A percentile compares a stretch with the other conserved stretches of the same genome.
These are phyloP conservation scores for Physocephala rufipes DNA, from an alignment of 2,888 invertebrate genomes.

Conservation along the genomic window DNA sequence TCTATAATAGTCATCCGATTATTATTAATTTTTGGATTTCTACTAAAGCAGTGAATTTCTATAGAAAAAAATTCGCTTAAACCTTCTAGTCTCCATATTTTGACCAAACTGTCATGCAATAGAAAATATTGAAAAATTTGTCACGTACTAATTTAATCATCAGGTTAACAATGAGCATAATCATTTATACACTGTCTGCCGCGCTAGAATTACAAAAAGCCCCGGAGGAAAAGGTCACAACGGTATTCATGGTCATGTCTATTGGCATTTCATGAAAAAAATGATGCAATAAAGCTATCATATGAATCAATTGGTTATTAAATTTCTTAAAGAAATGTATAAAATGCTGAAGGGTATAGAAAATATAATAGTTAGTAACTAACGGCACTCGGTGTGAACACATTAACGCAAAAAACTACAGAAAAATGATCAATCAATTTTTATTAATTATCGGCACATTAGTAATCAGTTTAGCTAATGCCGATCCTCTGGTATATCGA, in stretches of 20 bases:
- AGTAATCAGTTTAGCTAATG: not conserved
- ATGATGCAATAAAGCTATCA: not conserved
- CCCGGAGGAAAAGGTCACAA: constrained; percentile 8
- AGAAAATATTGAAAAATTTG: not conserved
- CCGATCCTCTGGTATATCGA: not conserved
- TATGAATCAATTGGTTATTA: not conserved
- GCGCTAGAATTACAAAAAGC: not conserved
- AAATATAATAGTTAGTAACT: constrained; percentile 16
- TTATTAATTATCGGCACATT: not conserved
- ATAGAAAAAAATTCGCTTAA: no score
- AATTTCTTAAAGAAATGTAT: constrained; percentile 13
- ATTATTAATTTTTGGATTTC: no score
- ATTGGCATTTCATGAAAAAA: not conserved
- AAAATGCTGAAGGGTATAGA: not conserved
- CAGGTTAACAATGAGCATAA: no score
- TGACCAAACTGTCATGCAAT: not conserved
- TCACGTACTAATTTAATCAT: constrained; percentile 6
- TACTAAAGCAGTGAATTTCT: no score
- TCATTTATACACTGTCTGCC: no score
- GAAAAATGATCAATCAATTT: not conserved
- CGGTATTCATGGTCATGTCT: no score
- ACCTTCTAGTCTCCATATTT: no score
- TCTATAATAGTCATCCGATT: no score
- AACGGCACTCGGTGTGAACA: constrained; percentile 8
- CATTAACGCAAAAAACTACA: not conserved